Percentiles rank a stretch among this genome's conserved stretches.
phyloP scores from a whole-genome alignment of 1,140 invertebrate genomes.

The Mylabris phalerata region DNA sequence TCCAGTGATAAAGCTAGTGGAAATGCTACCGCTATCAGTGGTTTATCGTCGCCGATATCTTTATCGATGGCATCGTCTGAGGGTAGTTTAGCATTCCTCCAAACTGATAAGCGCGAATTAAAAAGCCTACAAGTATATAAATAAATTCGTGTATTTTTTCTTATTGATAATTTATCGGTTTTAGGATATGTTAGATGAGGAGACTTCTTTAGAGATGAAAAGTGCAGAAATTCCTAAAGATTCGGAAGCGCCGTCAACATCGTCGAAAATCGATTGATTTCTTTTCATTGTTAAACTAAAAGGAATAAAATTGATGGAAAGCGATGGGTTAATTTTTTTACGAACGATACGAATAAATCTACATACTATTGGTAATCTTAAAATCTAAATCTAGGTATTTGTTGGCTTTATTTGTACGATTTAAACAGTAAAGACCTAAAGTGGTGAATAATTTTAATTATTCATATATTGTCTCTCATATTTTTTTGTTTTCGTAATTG shows the following conservation, averaged over 20 bases:
- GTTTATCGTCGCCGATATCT: slow-evolving; percentile 47
- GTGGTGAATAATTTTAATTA: no score
- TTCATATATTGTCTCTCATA: no score
- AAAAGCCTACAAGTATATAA: slow-evolving; percentile 43
- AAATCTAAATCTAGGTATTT: no score
- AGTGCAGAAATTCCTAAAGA: slow-evolving; percentile 1
- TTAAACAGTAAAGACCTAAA: no score
- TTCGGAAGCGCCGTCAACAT: slow-evolving; percentile 6
- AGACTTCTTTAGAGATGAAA: slow-evolving; percentile 1
- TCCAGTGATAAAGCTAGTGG: slow-evolving; percentile 42
- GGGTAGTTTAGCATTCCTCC: slow-evolving; percentile 44
- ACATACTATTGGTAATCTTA: no score
- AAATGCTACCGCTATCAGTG: slow-evolving; percentile 31
- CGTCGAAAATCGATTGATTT: slow-evolving; percentile 12
- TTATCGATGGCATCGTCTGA: slow-evolving; percentile 51
- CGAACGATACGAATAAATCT: no score
- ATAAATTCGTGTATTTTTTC: background rate
- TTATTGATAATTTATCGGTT: background rate
- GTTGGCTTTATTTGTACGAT: no score
- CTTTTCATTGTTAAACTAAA: no score
- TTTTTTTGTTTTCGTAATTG: no score
- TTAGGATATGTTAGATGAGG: slow-evolving; percentile 3
- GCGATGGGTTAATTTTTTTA: no score
- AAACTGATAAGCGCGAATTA: slow-evolving; percentile 42
- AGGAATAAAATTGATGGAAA: no score